Conservation (phyloP, 35 echinoderm and acorn worm genomes). For the Apostichopus parvimensis region DNA sequence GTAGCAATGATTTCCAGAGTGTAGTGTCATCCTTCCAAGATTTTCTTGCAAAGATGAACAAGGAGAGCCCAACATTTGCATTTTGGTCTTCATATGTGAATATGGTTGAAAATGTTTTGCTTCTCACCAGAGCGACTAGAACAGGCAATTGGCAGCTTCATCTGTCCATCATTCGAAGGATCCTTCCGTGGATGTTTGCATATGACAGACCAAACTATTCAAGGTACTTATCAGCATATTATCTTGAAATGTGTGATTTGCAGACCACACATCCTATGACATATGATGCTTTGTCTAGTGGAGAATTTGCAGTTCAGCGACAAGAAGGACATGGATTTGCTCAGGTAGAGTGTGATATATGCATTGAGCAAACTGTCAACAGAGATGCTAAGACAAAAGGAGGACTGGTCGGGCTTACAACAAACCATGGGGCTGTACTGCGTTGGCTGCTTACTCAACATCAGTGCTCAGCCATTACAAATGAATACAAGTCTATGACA, state of each 20-base stretch:
- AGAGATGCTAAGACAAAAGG: conserved; percentile 43
- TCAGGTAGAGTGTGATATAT: neutral
- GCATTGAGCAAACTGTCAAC: conserved; percentile 4
- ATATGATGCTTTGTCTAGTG: neutral
- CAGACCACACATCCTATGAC: conserved; percentile 13
- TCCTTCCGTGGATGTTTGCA: conserved; percentile 69
- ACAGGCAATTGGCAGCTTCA: conserved; percentile 77
- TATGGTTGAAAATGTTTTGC: conserved; percentile 49
- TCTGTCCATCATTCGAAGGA: conserved; percentile 24
- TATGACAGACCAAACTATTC: conserved; percentile 61
- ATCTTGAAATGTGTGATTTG: conserved; percentile 41
- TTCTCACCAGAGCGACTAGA: conserved; percentile 43
- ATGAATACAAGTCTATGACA: conserved; percentile 47
- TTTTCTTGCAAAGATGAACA: neutral
- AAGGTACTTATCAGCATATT: conserved; percentile 57
- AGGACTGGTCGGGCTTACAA: conserved; percentile 24
- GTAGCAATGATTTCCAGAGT: neutral
- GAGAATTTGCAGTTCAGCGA: conserved; percentile 45
- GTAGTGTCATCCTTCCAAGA: neutral
- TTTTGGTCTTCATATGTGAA: conserved; percentile 61
- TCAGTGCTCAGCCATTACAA: conserved; percentile 13
- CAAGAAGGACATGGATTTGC: neutral
- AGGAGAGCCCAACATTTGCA: conserved; percentile 7
- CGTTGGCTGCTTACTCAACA: conserved; percentile 1
- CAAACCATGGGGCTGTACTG: conserved; percentile 28